Base-by-base conservation (phyloP, 1,140 invertebrate species). In the Elysia chlorotica region DNA sequence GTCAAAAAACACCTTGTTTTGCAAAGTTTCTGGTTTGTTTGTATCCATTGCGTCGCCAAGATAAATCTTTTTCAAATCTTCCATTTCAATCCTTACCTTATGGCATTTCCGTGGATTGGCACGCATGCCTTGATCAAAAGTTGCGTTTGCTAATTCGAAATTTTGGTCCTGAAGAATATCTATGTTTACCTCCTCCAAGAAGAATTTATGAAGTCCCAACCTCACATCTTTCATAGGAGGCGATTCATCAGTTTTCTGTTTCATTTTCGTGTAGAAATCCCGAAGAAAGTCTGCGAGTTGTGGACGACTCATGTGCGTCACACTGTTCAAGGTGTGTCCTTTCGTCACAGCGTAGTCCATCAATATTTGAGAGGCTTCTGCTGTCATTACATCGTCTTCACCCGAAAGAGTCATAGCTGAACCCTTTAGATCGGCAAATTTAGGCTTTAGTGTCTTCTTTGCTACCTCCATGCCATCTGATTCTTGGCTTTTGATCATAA, bases 1-100 rank as follows among this genome's bases (percentile, higher is more conserved):
- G 66, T 84, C 82, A 71, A 84, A 84, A 74, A 82, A 84, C 14
- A 83, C 80, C 69, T 84, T 84, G 62, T 84, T 84, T 59, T 84
- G 82, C 3, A 84, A 66, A 6, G 78, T 77, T 38, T 84, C 82
- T 14, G 82, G 82, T 59, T 79, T 79, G 67, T 78, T 78, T 14
- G 78, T 57, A 41, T 82, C 79, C 79, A 84, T 79, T 19, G 80
- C 81, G 25, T 79, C 75, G 65, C 81, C 76, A 30, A 84, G 65
- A 73, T 84, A 84, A n/a, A 84, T 79, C 36, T 82, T 80, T 41
- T 76, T 79, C 62, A 84, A 68, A 68, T 82, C 81, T n/a, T 82
- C 81, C 36, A 77, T 77, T 65, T 84, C 82, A 31, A 84, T 78
- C 36, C 78, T 35, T 28, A 77, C 71, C 35, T 78, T 76, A 57